A percentile compares a stretch with the other conserved stretches of the same genome.
phyloP scores from a whole-genome alignment of 2,888 invertebrate genomes.

The Elmis aenea region DNA sequence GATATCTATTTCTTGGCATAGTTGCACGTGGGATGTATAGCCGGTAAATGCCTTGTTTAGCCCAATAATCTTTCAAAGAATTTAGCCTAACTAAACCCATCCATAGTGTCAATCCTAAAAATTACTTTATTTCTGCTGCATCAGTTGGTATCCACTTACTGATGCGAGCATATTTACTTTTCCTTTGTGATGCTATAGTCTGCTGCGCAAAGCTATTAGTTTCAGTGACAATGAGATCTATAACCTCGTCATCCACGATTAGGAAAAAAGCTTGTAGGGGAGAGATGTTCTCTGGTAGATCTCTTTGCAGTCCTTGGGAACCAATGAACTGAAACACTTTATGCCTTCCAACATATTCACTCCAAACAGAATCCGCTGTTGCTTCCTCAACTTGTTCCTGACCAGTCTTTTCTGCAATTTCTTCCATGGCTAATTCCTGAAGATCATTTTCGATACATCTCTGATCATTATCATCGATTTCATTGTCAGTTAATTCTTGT shows the following conservation, averaged over 20 bases:
- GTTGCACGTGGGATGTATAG: conserved; percentile 7
- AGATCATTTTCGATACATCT: background rate
- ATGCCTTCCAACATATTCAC: conserved; percentile 5
- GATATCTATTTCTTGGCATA: conserved; percentile 14
- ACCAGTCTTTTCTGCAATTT: background rate
- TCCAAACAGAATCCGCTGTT: conserved; percentile 1
- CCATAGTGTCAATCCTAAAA: conserved; percentile 13
- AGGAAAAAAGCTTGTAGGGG: conserved; percentile 3
- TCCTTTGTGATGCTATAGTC: background rate
- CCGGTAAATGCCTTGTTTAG: conserved; percentile 7
- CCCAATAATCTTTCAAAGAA: conserved; percentile 6
- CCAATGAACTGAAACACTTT: conserved; percentile 8
- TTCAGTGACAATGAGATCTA: conserved; percentile 6
- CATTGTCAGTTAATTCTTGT: conserved; percentile 5
- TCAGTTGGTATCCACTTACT: conserved; percentile 10
- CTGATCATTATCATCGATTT: too few species aligned
- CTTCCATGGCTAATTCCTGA: background rate
- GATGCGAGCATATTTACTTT: conserved; percentile 5
- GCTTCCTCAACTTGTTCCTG: background rate
- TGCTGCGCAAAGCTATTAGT: conserved; percentile 11
- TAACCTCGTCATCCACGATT: conserved; percentile 6
- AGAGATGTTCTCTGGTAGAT: conserved; percentile 6
- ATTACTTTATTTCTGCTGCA: conserved; percentile 14
- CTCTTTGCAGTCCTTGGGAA: conserved; percentile 5
- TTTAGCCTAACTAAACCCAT: conserved; percentile 11